phyloP scores from a whole-genome alignment of 2,113 vertebrate genomes.

The Amblyornis subalaris region DNA sequence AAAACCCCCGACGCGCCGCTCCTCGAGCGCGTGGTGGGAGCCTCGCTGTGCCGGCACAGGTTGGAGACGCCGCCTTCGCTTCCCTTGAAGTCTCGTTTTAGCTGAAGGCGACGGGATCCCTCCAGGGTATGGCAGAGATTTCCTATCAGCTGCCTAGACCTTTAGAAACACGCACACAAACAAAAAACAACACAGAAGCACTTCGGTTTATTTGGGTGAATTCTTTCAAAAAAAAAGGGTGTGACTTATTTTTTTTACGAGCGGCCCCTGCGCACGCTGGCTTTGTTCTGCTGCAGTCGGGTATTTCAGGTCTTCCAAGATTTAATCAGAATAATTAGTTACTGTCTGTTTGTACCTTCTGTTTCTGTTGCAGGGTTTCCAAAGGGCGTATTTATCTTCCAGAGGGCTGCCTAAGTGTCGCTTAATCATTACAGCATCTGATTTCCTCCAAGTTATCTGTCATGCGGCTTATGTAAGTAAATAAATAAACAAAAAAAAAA shows the following conservation, averaged over 20 bases:
- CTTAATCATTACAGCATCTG: slow-evolving; percentile 50
- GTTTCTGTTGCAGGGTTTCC: slow-evolving; percentile 51
- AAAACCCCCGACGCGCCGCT: fast-evolving
- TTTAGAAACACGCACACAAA: not conserved
- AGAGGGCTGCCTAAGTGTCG: slow-evolving; percentile 22
- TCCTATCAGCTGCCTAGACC: not conserved
- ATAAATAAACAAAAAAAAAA: not conserved
- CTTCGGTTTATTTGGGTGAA: slow-evolving; percentile 19
- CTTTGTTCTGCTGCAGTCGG: slow-evolving; percentile 38
- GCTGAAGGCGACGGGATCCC: not conserved
- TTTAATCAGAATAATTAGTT: slow-evolving; percentile 57
- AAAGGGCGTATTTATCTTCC: slow-evolving; percentile 47
- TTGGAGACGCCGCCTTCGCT: not conserved
- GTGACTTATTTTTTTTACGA: not conserved
- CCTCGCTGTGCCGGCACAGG: fast-evolving
- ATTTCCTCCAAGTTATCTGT: slow-evolving; percentile 59
- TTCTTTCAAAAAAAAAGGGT: slow-evolving; percentile 19
- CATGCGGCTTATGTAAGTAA: slow-evolving; percentile 44
- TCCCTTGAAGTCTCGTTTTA: slow-evolving; percentile 52
- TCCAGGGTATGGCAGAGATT: not conserved
- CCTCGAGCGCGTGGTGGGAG: not conserved
- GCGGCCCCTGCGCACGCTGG: not conserved
- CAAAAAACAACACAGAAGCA: not conserved
- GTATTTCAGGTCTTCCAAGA: slow-evolving; percentile 57
- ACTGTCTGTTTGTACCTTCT: slow-evolving; percentile 59